Evolutionary conservation across 2,113 vertebrate genomes (phyloP), one percentile per base, ranked within the genome.

Genomic region (Prionailurus bengalensis): DNA sequence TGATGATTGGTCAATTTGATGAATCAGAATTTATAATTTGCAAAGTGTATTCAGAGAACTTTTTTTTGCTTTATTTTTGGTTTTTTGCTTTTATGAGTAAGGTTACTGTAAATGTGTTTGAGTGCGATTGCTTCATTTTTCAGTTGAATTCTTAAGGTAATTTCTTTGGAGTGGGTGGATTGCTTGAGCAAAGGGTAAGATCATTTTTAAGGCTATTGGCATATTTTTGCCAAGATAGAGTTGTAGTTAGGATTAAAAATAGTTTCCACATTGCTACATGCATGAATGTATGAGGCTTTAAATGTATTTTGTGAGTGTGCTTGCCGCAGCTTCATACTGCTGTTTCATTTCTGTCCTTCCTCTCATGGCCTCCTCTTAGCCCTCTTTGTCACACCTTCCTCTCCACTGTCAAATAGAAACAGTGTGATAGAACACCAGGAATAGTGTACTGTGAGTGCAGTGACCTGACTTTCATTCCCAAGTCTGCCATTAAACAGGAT

Each of bases 161-260:
- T 96, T 97, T 95, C 51, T 78, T 86, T 73, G 89, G 12, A 95
- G n/a, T 83, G 13, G 65, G 33, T 4, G 6, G 9, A 81, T 79
- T 97, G 29, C 15, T 89, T 61, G 9, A 25, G 17, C 9, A 74
- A 86, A 55, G 27, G 17, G 25, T 94, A 55, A 66, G 42, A 76
- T 65, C 61, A 83, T 80, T 96, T 96, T 94, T 95, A 84, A 96
- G 53, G 42, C 82, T 55, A 0, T 33, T 76, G n/a, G n/a, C 78
- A 23, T 85, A 91, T 81, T 89, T 96, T 96, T 70, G 65, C 73
- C 95, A 83, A 58, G 74, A 73, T 66, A 71, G 51, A 94, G 51
- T 90, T 95, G 29, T 71, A 92, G 36, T 94, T 94, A 70, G 81
- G 63, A 87, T 95, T 96, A 68, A 95, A 92, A 92, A 78, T 91